Conservation (phyloP, 2,888 invertebrate genomes). For the Drosophila conformis region DNA sequence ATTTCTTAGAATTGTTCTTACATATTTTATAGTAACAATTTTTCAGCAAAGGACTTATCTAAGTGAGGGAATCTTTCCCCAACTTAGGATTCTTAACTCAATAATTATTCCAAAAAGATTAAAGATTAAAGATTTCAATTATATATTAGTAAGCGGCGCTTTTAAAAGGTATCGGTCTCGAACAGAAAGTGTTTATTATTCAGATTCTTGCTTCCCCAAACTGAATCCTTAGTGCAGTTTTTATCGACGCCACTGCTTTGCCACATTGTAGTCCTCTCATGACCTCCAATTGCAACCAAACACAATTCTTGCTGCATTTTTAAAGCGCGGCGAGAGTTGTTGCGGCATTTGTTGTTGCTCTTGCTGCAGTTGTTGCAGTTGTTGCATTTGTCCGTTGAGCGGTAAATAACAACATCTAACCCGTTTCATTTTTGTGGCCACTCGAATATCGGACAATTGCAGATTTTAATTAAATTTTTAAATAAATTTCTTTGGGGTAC, state of each 20-base stretch:
- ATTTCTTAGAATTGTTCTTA: not conserved
- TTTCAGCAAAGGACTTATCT: not conserved
- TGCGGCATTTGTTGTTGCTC: conserved; percentile 18
- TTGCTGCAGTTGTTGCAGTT: conserved; percentile 3
- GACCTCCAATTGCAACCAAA: conserved; percentile 64
- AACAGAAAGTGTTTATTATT: not conserved
- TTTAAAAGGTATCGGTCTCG: not conserved
- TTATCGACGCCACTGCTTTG: conserved; percentile 23
- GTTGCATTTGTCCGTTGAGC: conserved; percentile 7
- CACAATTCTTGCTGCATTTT: conserved; percentile 68
- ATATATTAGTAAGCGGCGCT: not conserved
- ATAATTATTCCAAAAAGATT: not conserved
- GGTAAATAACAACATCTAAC: not conserved
- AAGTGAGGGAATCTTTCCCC: too few relatives aligned
- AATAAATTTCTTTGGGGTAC: conserved; percentile 20
- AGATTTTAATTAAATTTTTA: conserved; percentile 68
- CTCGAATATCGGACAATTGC: conserved; percentile 50
- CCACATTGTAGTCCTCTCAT: conserved; percentile 23
- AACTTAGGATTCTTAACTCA: not conserved
- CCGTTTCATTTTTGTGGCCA: conserved; percentile 2
- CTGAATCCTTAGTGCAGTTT: not conserved
- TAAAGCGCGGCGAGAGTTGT: conserved; percentile 57
- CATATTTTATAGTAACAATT: not conserved
- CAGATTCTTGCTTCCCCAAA: not conserved
- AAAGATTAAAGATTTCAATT: not conserved